These are phyloP conservation scores for Trachelus tabidus DNA, from an alignment of 2,888 invertebrate genomes.

Conservation along the genomic window DNA sequence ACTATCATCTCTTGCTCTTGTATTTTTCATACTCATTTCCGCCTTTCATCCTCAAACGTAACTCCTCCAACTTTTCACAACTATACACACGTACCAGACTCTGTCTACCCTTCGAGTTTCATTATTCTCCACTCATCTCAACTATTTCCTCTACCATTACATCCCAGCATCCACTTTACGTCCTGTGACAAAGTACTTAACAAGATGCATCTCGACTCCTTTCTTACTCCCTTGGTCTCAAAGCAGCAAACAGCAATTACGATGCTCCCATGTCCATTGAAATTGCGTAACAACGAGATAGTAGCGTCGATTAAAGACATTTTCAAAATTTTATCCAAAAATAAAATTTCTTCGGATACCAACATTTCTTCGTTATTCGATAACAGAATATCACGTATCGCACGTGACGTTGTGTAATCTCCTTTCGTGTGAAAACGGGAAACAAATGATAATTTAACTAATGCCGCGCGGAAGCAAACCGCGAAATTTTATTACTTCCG, in stretches of 20 bases:
- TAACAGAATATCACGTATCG: not conserved
- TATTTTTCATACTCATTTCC: not conserved
- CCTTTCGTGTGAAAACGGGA: not conserved
- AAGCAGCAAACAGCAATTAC: not conserved
- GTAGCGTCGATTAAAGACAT: too few relatives aligned
- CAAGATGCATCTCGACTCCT: not conserved
- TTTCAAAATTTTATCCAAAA: too few relatives aligned
- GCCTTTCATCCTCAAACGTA: not conserved
- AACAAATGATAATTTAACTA: not conserved
- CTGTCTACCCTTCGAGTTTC: not conserved
- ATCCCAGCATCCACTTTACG: not conserved
- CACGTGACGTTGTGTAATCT: not conserved
- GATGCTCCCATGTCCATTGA: not conserved
- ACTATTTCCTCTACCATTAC: not conserved
- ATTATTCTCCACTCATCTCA: not conserved
- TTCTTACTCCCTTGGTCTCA: not conserved
- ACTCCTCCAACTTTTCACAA: not conserved
- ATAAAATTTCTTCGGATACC: too few relatives aligned
- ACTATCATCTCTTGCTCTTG: not conserved
- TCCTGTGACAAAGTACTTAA: not conserved
- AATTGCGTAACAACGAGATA: too few relatives aligned
- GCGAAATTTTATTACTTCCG: not conserved
- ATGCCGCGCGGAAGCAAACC: not conserved
- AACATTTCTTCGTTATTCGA: not conserved
- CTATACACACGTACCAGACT: not conserved